These are phyloP conservation scores for Pandemis cinnamomeana DNA, from an alignment of 2,888 invertebrate species.

Conservation along the genomic window DNA sequence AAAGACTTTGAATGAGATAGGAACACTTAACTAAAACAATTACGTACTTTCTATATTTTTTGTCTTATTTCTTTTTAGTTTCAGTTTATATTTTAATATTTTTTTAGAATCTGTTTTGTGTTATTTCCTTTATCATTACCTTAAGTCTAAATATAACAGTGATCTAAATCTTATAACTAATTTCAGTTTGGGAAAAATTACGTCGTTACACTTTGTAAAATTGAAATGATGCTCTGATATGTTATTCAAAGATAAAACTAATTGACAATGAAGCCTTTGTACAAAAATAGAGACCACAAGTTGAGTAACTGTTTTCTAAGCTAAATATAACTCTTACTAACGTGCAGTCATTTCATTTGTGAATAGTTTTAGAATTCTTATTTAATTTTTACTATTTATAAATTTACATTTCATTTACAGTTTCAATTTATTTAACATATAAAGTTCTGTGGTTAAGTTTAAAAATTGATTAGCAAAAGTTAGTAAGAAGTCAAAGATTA, in stretches of 20 bases:
- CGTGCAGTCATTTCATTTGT: conserved; percentile 15
- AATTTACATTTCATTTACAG: neutral
- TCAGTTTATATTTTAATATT: neutral
- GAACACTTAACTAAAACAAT: conserved; percentile 8
- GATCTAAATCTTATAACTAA: neutral
- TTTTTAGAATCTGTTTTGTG: conserved; percentile 42
- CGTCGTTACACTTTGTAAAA: conserved; percentile 14
- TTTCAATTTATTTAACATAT: neutral
- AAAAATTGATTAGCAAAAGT: conserved; percentile 5
- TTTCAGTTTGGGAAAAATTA: conserved; percentile 2
- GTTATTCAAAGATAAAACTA: conserved; percentile 57
- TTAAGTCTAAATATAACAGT: conserved; percentile 11
- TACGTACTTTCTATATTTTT: conserved; percentile 9
- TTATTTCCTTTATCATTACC: conserved; percentile 21
- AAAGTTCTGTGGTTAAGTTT: neutral
- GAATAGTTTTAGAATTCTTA: neutral
- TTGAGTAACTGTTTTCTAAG: conserved; percentile 39
- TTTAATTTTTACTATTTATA: neutral
- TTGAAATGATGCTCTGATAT: conserved; percentile 55
- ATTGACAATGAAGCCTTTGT: conserved; percentile 60
- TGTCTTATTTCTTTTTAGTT: conserved; percentile 8
- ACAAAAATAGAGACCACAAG: conserved; percentile 60
- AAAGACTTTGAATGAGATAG: neutral
- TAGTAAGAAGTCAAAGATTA: neutral
- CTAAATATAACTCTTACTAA: conserved; percentile 14